phyloP scores from a whole-genome alignment of 2,113 vertebrate genomes.

The Sander vitreus region DNA sequence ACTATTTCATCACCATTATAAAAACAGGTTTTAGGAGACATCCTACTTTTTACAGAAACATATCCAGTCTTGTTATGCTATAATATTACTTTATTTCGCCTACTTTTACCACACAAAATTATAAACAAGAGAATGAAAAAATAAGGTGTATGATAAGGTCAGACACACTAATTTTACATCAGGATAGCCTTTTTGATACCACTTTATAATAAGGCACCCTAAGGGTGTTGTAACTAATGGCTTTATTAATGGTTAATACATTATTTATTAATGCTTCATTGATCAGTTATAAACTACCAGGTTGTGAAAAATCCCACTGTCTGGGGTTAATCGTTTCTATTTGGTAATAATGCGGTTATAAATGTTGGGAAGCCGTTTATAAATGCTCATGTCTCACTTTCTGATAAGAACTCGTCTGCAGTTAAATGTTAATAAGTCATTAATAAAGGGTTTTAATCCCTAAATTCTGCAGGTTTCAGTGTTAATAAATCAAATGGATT shows the following conservation, averaged over 20 bases:
- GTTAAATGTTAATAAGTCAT: neutral
- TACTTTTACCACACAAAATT: neutral
- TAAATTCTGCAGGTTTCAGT: neutral
- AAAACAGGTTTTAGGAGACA: conserved; percentile 3
- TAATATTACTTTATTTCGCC: neutral
- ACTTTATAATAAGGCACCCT: too few species aligned
- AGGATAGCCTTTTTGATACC: neutral
- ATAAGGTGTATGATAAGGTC: neutral
- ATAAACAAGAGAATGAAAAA: neutral
- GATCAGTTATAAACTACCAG: neutral
- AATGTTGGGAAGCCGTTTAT: neutral
- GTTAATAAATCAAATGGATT: neutral
- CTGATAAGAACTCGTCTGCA: neutral
- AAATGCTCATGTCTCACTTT: neutral
- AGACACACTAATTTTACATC: neutral
- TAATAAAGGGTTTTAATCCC: neutral
- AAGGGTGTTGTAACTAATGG: neutral
- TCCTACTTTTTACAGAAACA: neutral
- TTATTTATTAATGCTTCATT: neutral
- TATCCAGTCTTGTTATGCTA: neutral
- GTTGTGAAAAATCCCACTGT: neutral
- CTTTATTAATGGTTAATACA: neutral
- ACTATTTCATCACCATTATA: conserved; percentile 35
- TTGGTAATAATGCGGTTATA: neutral
- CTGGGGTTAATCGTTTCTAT: neutral